A percentile compares a stretch with the other conserved stretches of the same genome.
Evolutionary conservation across 2,888 invertebrate species (phyloP).

Genomic region (Apotomis betuletana): DNA sequence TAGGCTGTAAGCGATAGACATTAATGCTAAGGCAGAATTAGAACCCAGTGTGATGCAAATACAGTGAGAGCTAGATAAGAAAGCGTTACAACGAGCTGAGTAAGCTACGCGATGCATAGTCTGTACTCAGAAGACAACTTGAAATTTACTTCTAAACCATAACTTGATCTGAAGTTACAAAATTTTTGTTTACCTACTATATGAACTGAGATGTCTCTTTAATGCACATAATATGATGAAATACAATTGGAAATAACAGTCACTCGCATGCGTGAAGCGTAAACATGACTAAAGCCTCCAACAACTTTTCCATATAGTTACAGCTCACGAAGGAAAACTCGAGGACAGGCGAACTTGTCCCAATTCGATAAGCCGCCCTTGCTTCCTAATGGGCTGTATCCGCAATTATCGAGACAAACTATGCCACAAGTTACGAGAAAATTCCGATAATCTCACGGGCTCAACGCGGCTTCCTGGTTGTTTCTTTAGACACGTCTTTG

Average conservation of each 20-base stretch:
- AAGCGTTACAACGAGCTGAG: no score
- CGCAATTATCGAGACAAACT: constrained; percentile 49
- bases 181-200: no score
- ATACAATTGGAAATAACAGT: not conserved
- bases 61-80: no score
- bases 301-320: constrained; percentile 2
- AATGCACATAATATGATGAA: not conserved
- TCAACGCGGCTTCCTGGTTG: constrained; percentile 17
- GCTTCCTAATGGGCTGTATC: constrained; percentile 53
- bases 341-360: constrained; percentile 58
- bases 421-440: constrained; percentile 50
- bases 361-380: constrained; percentile 69
- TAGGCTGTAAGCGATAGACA: no score
- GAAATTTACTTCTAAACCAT: no score
- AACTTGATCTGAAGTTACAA: no score
- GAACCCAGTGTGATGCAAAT: no score
- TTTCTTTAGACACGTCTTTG: not conserved
- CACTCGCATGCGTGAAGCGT: constrained; percentile 1
- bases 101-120: no score
- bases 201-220: no score
- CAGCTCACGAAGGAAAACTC: constrained; percentile 14
- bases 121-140: no score
- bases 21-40: no score
- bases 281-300: not conserved
- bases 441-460: constrained; percentile 43